phyloP scores from a whole-genome alignment of 2,888 invertebrate species.

The Disparrhopalites patrizii region DNA sequence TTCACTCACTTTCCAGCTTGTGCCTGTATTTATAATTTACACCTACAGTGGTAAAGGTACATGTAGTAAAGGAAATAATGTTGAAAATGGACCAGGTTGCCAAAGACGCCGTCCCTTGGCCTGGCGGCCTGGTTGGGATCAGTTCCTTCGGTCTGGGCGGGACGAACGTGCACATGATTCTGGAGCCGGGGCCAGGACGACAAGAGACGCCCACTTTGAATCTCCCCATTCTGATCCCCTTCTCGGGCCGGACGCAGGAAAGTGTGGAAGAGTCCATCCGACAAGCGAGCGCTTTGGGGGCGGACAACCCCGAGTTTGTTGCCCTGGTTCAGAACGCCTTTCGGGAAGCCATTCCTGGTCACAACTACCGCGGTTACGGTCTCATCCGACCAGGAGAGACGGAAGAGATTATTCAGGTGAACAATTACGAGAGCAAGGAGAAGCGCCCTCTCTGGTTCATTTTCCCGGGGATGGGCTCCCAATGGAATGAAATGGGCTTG shows the following conservation, averaged over 20 bases:
- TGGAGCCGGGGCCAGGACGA: constrained; percentile 46
- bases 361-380: constrained; percentile 3
- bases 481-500: constrained; percentile 94
- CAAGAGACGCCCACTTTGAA: neutral
- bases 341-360: neutral
- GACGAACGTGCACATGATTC: constrained; percentile 22
- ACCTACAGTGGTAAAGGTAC: neutral
- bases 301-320: constrained; percentile 15
- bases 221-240: constrained; percentile 26
- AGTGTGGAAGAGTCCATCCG: constrained; percentile 8
- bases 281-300: neutral
- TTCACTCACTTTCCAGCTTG: no score
- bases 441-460: constrained; percentile 81
- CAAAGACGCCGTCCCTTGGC: constrained; percentile 10
- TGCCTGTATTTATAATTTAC: neutral
- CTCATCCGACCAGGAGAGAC: neutral
- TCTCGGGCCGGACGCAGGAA: constrained; percentile 29
- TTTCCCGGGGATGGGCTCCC: constrained; percentile 96
- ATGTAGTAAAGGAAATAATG: no score
- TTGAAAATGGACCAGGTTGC: no score
- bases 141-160: constrained; percentile 30
- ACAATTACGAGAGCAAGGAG: neutral
- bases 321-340: constrained; percentile 23
- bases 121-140: constrained; percentile 21
- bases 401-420: constrained; percentile 1